These are phyloP conservation scores for Felis chaus DNA, from an alignment of 2,113 vertebrate species.

Conservation along the genomic window DNA sequence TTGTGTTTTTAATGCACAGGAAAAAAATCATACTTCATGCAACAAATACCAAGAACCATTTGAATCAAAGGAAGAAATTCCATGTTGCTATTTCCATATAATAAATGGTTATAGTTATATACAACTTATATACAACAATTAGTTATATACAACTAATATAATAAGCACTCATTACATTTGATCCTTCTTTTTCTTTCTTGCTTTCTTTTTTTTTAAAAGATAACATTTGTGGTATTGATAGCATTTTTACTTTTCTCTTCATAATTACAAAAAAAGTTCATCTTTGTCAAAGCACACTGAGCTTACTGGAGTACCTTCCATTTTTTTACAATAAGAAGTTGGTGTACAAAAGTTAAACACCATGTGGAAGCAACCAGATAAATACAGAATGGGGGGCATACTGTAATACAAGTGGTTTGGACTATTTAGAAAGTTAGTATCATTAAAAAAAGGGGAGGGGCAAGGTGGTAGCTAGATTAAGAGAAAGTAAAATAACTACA, in stretches of 20 bases:
- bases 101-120: not conserved
- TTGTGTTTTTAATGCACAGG: not conserved
- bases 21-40: not conserved
- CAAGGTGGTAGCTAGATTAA: not conserved
- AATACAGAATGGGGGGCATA: not conserved
- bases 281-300: not conserved
- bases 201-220: not conserved
- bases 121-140: too few species aligned
- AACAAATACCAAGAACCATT: not conserved
- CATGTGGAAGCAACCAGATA: not conserved
- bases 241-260: not conserved
- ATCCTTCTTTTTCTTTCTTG: not conserved
- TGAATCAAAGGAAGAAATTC: slow-evolving; percentile 7
- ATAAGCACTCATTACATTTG: not conserved
- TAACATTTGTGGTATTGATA: not conserved
- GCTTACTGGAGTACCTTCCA: not conserved
- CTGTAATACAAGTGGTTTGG: not conserved
- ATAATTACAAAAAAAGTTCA: not conserved
- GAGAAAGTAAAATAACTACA: not conserved
- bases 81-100: not conserved
- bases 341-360: not conserved
- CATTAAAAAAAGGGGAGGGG: not conserved
- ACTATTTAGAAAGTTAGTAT: not conserved
- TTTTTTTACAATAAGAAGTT: not conserved
- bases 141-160: not conserved